A percentile compares a stretch with the other conserved stretches of the same genome.
Conservation (phyloP, 2,797 vertebrate genomes). For the Cossypha polioptera region DNA sequence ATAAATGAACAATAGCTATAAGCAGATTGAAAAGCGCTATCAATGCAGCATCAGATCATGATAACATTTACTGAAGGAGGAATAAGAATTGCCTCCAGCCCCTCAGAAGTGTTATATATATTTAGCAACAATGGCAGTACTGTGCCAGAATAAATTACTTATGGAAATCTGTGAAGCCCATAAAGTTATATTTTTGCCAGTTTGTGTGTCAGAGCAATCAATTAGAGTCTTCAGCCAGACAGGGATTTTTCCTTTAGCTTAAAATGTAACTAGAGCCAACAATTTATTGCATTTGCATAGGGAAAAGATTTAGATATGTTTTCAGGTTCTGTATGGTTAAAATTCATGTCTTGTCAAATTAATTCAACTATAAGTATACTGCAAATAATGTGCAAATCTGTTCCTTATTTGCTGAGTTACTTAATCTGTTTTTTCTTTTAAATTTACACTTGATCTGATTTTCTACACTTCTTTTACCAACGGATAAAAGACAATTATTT, state of each 20-base stretch:
- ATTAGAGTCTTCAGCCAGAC: neutral
- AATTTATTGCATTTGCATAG: neutral
- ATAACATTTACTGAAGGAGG: neutral
- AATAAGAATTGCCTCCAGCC: neutral
- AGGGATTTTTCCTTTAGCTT: neutral
- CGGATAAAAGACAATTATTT: neutral
- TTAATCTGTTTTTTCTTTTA: conserved; percentile 3
- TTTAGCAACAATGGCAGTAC: neutral
- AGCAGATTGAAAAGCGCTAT: neutral
- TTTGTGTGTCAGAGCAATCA: neutral
- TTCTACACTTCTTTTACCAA: neutral
- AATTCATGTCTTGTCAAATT: neutral
- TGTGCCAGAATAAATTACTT: neutral
- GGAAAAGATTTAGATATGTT: neutral
- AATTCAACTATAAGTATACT: neutral
- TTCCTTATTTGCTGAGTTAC: conserved; percentile 37
- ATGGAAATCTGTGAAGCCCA: neutral
- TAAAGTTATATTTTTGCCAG: neutral
- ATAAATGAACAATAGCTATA: neutral
- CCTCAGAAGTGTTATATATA: neutral
- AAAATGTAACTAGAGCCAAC: neutral
- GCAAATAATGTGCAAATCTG: neutral
- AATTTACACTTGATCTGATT: neutral
- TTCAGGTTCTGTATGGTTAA: neutral
- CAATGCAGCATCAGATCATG: neutral